A percentile compares a stretch with the other conserved stretches of the same genome.
phyloP scores from a whole-genome alignment of 2,113 vertebrate genomes.

The Coryphaenoides rupestris region DNA sequence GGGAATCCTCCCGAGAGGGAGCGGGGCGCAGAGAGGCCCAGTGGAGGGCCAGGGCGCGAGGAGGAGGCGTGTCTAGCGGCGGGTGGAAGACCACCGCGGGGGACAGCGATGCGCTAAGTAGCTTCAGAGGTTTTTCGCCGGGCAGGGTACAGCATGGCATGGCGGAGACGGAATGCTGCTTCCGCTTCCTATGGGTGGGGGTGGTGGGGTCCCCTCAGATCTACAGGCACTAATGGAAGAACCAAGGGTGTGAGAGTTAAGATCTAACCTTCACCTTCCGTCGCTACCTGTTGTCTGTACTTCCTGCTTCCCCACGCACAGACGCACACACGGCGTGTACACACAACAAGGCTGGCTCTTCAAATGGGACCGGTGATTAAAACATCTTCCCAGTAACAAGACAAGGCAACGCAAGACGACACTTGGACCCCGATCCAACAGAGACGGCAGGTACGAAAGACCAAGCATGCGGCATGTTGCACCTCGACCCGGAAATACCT shows the following conservation, averaged over 20 bases:
- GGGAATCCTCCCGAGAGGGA: slow-evolving; percentile 18
- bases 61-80: too few relatives aligned
- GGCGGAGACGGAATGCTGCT: too few relatives aligned
- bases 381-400: slow-evolving; percentile 9
- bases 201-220: too few relatives aligned
- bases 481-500: slow-evolving; percentile 37
- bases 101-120: too few relatives aligned
- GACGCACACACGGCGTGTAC: too few relatives aligned
- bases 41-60: neutral
- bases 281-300: too few relatives aligned
- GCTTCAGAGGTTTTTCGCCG: too few relatives aligned
- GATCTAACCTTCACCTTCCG: neutral
- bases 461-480: slow-evolving; percentile 12
- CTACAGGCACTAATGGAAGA: neutral
- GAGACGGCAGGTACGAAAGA: slow-evolving; percentile 3
- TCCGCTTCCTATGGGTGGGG: too few relatives aligned
- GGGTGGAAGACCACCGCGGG: too few relatives aligned
- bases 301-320: too few relatives aligned
- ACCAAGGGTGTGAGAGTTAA: neutral
- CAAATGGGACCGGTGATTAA: too few relatives aligned
- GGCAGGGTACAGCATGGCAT: neutral
- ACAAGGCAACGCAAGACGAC: slow-evolving; percentile 14
- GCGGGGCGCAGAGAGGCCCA: neutral
- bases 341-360: too few relatives aligned
- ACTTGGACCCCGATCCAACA: slow-evolving; percentile 14